phyloP scores from a whole-genome alignment of 2,797 vertebrate species.

The Acipenser ruthenus region DNA sequence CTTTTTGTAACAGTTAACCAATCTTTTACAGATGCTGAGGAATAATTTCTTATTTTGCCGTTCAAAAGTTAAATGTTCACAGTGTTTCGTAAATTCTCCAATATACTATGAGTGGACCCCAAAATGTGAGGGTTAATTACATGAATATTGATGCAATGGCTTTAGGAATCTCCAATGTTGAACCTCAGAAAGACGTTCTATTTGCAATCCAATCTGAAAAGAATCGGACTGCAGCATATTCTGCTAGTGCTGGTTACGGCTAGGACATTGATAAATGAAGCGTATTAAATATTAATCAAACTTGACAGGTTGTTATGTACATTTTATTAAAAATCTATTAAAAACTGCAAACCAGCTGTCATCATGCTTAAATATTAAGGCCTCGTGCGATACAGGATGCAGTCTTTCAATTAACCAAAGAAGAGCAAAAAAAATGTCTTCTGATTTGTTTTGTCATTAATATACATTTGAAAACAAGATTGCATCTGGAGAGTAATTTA shows the following conservation, averaged over 20 bases:
- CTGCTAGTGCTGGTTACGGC: neutral
- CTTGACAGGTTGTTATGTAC: conserved; percentile 16
- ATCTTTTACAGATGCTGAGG: no score
- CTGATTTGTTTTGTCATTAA: conserved; percentile 1
- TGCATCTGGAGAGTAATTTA: neutral
- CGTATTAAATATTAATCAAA: conserved; percentile 10
- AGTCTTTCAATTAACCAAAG: conserved; percentile 6
- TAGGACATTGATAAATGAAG: conserved; percentile 11
- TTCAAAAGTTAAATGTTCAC: no score
- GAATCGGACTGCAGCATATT: neutral
- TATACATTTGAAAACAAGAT: neutral
- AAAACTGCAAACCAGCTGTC: conserved; percentile 11
- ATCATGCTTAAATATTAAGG: conserved; percentile 6
- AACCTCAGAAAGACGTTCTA: no score
- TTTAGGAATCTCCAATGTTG: no score
- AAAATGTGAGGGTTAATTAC: no score
- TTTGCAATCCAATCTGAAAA: neutral
- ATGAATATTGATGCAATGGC: no score
- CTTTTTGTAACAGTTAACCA: no score
- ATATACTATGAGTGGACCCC: no score
- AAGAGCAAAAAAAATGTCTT: conserved; percentile 7
- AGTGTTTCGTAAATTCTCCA: no score
- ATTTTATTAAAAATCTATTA: conserved; percentile 17
- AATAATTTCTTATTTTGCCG: no score
- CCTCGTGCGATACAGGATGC: neutral